Percentiles rank a stretch among this genome's conserved stretches.
Evolutionary conservation across 2,113 vertebrate genomes (phyloP).

Genomic region (Beaufortia kweichowensis): DNA sequence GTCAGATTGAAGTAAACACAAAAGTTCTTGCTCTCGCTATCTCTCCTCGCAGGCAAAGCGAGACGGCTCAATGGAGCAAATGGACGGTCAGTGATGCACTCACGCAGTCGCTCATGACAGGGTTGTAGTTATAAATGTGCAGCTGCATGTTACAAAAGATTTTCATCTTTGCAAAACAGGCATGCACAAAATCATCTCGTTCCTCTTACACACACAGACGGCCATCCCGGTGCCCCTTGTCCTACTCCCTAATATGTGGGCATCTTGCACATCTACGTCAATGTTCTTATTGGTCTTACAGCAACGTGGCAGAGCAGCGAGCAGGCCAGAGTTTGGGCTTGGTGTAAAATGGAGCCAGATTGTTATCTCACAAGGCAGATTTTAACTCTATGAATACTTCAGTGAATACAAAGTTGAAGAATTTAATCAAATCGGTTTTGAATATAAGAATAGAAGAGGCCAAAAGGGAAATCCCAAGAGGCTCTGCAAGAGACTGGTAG

Average conservation of each 20-base stretch:
- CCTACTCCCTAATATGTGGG: conserved; percentile 8
- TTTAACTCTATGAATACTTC: neutral
- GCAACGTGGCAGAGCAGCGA: conserved; percentile 21
- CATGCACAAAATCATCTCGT: neutral
- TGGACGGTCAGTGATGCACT: neutral
- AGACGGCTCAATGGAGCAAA: neutral
- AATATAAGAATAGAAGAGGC: conserved; percentile 3
- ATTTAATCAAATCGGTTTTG: neutral
- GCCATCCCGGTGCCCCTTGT: neutral
- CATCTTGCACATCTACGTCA: conserved; percentile 24
- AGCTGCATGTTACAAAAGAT: neutral
- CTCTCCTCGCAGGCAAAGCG: neutral
- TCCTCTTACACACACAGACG: conserved; percentile 7
- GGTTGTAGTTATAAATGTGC: neutral
- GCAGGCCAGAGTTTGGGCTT: neutral
- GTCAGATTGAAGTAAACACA: conserved; percentile 24
- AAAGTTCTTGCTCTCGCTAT: neutral
- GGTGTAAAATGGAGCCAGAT: conserved; percentile 12
- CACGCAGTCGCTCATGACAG: neutral
- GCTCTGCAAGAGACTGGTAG: neutral
- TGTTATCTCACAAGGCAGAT: neutral
- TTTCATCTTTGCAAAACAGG: conserved; percentile 1
- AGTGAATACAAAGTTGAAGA: neutral
- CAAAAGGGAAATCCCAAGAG: conserved; percentile 2
- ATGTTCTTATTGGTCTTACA: conserved; percentile 28